Evolutionary conservation across 2,113 vertebrate species (phyloP).

Genomic region (Willisornis vidua): DNA sequence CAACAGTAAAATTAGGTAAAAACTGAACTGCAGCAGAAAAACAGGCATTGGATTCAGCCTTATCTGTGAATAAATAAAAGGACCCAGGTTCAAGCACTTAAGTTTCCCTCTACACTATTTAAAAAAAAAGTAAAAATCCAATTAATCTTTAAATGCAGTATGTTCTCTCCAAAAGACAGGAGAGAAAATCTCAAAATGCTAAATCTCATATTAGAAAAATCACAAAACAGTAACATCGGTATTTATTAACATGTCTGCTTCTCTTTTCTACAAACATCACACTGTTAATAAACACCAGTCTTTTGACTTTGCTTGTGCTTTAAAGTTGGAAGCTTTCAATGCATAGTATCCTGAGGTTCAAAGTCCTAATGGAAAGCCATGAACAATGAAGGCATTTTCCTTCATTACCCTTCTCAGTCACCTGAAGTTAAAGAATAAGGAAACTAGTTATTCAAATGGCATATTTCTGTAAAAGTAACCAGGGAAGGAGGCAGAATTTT

Average conservation of each 20-base stretch:
- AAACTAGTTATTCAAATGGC: background rate
- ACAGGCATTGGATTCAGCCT: background rate
- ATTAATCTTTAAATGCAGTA: background rate
- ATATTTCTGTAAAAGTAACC: background rate
- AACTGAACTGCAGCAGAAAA: background rate
- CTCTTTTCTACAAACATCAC: background rate
- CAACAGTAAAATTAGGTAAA: background rate
- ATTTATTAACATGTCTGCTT: background rate
- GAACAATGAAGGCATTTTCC: background rate
- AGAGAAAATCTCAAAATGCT: background rate
- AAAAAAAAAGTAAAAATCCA: background rate
- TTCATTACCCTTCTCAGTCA: background rate
- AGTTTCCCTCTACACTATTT: background rate
- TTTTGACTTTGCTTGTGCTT: background rate
- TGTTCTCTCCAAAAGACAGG: background rate
- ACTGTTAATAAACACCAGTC: background rate
- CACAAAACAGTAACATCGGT: background rate
- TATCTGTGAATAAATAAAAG: background rate
- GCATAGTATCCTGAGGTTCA: background rate
- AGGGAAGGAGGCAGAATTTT: background rate
- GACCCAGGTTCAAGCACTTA: background rate
- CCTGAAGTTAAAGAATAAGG: background rate
- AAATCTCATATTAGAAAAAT: background rate
- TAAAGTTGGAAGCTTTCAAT: conserved; percentile 13
- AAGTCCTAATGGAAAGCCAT: background rate